These are phyloP conservation scores for Vespertilio murinus DNA, from an alignment of 2,797 vertebrate genomes.

Conservation along the genomic window DNA sequence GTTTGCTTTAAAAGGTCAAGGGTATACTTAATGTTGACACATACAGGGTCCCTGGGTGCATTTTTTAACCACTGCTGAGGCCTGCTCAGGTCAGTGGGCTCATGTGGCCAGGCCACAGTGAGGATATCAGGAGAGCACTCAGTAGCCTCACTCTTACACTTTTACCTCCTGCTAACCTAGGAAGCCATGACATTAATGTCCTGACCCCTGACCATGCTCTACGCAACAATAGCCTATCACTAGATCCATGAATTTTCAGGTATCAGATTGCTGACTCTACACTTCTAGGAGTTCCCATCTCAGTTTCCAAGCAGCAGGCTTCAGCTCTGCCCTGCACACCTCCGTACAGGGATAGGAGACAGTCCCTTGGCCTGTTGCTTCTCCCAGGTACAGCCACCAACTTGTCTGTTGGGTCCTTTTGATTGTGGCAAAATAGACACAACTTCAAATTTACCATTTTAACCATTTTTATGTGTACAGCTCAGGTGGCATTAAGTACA, in stretches of 20 bases:
- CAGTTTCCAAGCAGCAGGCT: background rate
- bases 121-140: background rate
- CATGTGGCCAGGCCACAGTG: background rate
- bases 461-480: too few species aligned
- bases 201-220: background rate
- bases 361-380: background rate
- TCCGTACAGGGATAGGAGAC: background rate
- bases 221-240: background rate
- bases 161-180: background rate
- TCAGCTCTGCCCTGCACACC: background rate
- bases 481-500: too few species aligned
- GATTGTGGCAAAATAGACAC: too few species aligned
- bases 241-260: background rate
- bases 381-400: background rate
- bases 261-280: background rate
- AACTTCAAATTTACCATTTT: too few species aligned
- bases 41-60: background rate
- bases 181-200: background rate
- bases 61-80: background rate
- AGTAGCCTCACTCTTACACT: background rate
- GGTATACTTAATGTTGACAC: background rate
- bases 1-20: background rate
- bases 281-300: background rate
- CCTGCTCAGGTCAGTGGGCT: background rate
- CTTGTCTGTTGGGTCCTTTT: background rate